Evolutionary conservation across 1,140 invertebrate genomes (phyloP).

Genomic region (Drosophila leontia): DNA sequence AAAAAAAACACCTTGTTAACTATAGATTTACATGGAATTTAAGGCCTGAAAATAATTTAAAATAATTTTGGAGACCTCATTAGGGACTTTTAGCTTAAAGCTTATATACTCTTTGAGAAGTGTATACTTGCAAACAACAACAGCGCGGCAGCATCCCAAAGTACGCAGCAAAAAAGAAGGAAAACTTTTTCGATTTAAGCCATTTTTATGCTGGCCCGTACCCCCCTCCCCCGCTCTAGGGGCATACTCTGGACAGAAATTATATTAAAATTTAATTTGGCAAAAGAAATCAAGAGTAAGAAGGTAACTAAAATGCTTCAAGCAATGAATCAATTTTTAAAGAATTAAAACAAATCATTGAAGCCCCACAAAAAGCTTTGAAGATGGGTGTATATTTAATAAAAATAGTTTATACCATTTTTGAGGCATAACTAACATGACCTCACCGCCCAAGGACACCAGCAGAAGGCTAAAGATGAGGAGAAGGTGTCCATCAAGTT

Average conservation of each 20-base stretch:
- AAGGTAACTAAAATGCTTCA: background rate
- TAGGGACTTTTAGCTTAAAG: fast-evolving
- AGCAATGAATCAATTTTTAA: slow-evolving; percentile 3
- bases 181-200: slow-evolving; percentile 82
- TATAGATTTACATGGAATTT: background rate
- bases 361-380: background rate
- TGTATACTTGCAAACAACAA: slow-evolving; percentile 24
- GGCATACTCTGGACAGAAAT: slow-evolving; percentile 7
- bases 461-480: background rate
- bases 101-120: background rate
- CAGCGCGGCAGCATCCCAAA: slow-evolving; percentile 15
- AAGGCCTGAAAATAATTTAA: background rate
- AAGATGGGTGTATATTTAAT: background rate
- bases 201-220: slow-evolving; percentile 53
- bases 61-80: background rate
- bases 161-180: slow-evolving; percentile 31
- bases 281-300: slow-evolving; percentile 11
- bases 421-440: slow-evolving; percentile 66
- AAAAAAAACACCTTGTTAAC: background rate
- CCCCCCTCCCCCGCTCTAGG: background rate
- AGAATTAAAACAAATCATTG: background rate
- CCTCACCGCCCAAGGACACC: background rate
- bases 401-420: slow-evolving; percentile 46
- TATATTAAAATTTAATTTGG: slow-evolving; percentile 14
- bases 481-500: slow-evolving; percentile 21